Evolutionary conservation across 2,888 invertebrate species (phyloP).

Genomic region (Meloe dianella): DNA sequence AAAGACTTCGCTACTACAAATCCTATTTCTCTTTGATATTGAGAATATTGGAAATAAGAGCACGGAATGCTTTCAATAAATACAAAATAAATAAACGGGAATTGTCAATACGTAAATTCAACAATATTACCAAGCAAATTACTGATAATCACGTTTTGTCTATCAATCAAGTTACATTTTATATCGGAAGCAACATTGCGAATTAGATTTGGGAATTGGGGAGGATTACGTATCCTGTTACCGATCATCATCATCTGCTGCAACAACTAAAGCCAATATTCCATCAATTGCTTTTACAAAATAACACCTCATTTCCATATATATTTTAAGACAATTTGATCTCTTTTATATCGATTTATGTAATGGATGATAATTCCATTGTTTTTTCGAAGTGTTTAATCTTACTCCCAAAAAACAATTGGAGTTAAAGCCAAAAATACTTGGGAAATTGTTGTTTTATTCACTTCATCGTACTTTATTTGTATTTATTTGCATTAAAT

Average conservation of each 20-base stretch:
- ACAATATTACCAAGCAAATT: neutral
- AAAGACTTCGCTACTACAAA: too few species aligned
- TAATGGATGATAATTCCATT: too few species aligned
- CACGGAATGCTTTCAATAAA: neutral
- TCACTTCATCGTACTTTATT: too few species aligned
- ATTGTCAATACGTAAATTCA: too few species aligned
- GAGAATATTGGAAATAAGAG: neutral
- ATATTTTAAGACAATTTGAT: neutral
- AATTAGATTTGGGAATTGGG: slow-evolving; percentile 9
- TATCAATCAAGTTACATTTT: neutral
- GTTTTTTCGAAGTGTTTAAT: too few species aligned
- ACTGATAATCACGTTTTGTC: neutral
- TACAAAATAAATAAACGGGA: neutral
- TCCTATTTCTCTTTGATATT: neutral
- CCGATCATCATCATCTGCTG: neutral
- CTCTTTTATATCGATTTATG: too few species aligned
- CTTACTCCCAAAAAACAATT: too few species aligned
- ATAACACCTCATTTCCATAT: neutral
- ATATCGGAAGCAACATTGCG: neutral
- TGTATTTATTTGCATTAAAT: neutral
- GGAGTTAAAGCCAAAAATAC: too few species aligned
- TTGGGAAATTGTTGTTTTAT: too few species aligned
- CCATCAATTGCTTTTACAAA: neutral
- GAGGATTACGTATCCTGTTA: neutral
- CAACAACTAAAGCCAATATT: neutral